Percentiles rank a stretch among this genome's conserved stretches.
phyloP scores from a whole-genome alignment of 2,797 vertebrate species.

The Glyptemys insculpta region DNA sequence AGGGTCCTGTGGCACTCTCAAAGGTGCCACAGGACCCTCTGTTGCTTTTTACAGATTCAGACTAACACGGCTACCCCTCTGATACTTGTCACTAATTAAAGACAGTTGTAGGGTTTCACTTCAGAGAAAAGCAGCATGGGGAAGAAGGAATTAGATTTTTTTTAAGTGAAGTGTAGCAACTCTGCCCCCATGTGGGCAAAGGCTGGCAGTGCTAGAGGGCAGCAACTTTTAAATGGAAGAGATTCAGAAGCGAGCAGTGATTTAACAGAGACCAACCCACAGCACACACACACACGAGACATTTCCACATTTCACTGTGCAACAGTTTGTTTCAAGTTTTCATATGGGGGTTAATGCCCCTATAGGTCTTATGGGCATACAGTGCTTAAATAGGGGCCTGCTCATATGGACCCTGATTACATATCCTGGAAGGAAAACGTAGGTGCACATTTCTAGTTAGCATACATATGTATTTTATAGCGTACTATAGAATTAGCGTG shows the following conservation, averaged over 20 bases:
- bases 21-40: too few species aligned
- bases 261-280: background rate
- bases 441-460: background rate
- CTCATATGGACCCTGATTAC: background rate
- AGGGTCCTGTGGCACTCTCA: too few species aligned
- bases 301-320: background rate
- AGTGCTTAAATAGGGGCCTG: background rate
- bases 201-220: background rate
- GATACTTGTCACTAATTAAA: background rate
- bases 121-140: background rate
- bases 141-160: background rate
- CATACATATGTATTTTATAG: background rate
- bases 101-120: background rate
- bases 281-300: background rate
- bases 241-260: background rate
- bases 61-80: too few species aligned
- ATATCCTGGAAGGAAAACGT: background rate
- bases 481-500: background rate
- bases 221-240: background rate
- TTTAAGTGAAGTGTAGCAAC: background rate
- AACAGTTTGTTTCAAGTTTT: background rate
- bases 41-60: too few species aligned
- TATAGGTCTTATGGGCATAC: background rate
- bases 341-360: background rate
- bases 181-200: slow-evolving; percentile 55